Percentiles rank a stretch among this genome's conserved stretches.
phyloP scores from a whole-genome alignment of 2,888 invertebrate genomes.

The Coremacera marginata region DNA sequence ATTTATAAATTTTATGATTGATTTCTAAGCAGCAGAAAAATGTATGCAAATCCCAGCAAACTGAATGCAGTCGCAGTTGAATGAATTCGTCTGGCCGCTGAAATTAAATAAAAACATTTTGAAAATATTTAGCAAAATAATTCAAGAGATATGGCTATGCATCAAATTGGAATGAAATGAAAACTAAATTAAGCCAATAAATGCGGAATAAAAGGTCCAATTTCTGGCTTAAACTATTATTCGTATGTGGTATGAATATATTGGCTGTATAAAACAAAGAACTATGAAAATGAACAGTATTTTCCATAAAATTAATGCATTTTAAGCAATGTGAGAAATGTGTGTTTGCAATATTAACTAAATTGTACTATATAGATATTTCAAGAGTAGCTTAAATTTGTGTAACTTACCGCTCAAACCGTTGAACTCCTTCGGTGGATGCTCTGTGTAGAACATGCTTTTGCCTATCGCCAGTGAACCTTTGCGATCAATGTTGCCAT shows the following conservation, averaged over 20 bases:
- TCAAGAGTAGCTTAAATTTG: too few relatives aligned
- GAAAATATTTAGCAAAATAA: background rate
- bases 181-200: background rate
- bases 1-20: slow-evolving; percentile 48
- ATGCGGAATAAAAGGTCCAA: too few relatives aligned
- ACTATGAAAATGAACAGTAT: too few relatives aligned
- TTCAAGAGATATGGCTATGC: too few relatives aligned
- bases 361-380: too few relatives aligned
- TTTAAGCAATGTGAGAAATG: too few relatives aligned
- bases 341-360: too few relatives aligned
- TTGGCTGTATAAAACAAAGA: too few relatives aligned
- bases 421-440: slow-evolving; percentile 68
- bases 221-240: too few relatives aligned
- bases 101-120: slow-evolving; percentile 24
- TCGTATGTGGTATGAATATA: too few relatives aligned
- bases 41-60: slow-evolving; percentile 44
- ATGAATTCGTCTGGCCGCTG: slow-evolving; percentile 40
- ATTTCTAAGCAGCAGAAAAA: slow-evolving; percentile 48
- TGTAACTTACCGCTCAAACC: slow-evolving; percentile 59
- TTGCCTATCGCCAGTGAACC: slow-evolving; percentile 69
- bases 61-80: slow-evolving; percentile 43
- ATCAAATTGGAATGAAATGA: background rate
- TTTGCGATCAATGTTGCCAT: slow-evolving; percentile 60
- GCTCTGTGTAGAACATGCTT: slow-evolving; percentile 69
- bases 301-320: too few relatives aligned